These are phyloP conservation scores for Rhysida immarginata DNA, from an alignment of 1,140 invertebrate species.

Conservation along the genomic window DNA sequence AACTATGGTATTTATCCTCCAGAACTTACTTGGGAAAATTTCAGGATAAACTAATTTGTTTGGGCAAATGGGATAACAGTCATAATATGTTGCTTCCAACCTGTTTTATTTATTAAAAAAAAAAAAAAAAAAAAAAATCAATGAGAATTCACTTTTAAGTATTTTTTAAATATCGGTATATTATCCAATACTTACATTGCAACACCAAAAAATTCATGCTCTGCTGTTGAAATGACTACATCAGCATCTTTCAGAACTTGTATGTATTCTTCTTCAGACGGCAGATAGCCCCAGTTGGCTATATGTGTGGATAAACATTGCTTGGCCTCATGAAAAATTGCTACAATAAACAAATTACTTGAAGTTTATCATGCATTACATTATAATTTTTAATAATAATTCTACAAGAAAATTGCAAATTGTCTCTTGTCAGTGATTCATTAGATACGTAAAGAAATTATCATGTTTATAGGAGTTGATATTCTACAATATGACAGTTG, in stretches of 20 bases:
- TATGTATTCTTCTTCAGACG: slow-evolving; percentile 40
- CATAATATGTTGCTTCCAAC: slow-evolving; percentile 48
- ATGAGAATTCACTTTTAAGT: not conserved
- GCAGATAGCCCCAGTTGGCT: slow-evolving; percentile 42
- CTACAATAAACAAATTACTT: slow-evolving; percentile 11
- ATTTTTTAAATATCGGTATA: not conserved
- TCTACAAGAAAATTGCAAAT: not conserved
- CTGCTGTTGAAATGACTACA: slow-evolving; percentile 52
- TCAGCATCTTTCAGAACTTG: slow-evolving; percentile 38
- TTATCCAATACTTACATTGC: slow-evolving; percentile 38
- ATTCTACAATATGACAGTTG: no score
- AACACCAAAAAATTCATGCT: slow-evolving; percentile 61
- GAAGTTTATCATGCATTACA: no score
- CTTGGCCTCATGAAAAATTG: slow-evolving; percentile 37
- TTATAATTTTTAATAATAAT: no score
- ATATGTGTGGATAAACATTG: slow-evolving; percentile 37
- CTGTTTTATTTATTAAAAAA: slow-evolving; percentile 21
- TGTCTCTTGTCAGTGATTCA: no score
- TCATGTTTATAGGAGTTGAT: no score
- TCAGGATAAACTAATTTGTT: slow-evolving; percentile 56
- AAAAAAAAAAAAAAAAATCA: not conserved
- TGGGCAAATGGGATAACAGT: slow-evolving; percentile 51
- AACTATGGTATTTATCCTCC: not conserved
- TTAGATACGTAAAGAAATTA: no score
- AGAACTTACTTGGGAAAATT: slow-evolving; percentile 41